These are phyloP conservation scores for Nautilus pompilius DNA, from an alignment of 1,140 invertebrate genomes.

Conservation along the genomic window DNA sequence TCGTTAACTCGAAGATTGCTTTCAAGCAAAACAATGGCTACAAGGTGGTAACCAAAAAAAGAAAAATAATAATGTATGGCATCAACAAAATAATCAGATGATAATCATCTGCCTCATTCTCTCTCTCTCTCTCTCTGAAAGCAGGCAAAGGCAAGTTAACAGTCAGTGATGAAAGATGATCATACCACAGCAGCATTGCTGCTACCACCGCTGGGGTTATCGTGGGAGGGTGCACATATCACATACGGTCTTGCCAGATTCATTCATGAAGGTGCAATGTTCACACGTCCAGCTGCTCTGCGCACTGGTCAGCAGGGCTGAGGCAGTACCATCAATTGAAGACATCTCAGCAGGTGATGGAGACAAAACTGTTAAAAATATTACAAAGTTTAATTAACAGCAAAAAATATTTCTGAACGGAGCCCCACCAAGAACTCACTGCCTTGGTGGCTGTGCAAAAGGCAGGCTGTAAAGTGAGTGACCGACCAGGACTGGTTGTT, in stretches of 20 bases:
- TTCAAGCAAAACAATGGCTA: too few species aligned
- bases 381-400: constrained; percentile 1
- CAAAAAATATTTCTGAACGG: not conserved
- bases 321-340: constrained; percentile 39
- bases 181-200: too few species aligned
- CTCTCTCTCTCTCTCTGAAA: too few species aligned
- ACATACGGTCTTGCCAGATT: constrained; percentile 68
- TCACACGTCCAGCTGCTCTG: constrained; percentile 77
- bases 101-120: too few species aligned
- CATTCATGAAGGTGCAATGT: constrained; percentile 91
- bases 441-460: not conserved
- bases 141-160: too few species aligned
- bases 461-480: not conserved
- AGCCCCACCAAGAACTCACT: not conserved
- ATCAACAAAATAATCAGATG: too few species aligned
- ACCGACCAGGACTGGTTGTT: not conserved
- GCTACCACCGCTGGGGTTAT: too few species aligned
- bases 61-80: too few species aligned
- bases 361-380: constrained; percentile 33
- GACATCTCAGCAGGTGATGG: constrained; percentile 22
- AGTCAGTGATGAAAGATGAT: too few species aligned
- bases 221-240: constrained; percentile 90
- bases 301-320: constrained; percentile 35
- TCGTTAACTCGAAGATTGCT: too few species aligned
- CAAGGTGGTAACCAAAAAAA: too few species aligned